These are phyloP conservation scores for Candoia aspera DNA, from an alignment of 2,113 vertebrate species.

Conservation along the genomic window DNA sequence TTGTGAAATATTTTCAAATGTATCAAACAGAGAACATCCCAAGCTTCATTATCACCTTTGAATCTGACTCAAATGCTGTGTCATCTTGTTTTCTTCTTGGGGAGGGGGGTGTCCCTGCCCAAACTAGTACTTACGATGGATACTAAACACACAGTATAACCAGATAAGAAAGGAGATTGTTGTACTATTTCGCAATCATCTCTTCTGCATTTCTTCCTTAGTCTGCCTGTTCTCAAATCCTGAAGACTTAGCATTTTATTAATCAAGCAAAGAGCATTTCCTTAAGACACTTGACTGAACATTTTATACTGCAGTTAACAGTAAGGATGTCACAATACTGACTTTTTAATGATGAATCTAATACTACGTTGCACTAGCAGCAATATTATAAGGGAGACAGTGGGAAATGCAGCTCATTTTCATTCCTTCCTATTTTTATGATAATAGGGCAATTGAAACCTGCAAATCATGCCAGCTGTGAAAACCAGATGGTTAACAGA, in stretches of 20 bases:
- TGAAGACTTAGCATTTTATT: not conserved
- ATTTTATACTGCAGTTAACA: slow-evolving; percentile 15
- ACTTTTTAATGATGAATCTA: not conserved
- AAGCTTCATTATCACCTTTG: not conserved
- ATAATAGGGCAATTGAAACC: not conserved
- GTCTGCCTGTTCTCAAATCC: not conserved
- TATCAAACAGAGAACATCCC: not conserved
- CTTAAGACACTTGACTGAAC: slow-evolving; percentile 30
- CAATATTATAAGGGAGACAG: not conserved
- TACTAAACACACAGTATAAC: not conserved
- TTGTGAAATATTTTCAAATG: not conserved
- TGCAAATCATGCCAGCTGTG: not conserved
- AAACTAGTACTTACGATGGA: not conserved
- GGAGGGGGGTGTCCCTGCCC: not conserved
- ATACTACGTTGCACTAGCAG: not conserved
- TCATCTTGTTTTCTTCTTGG: not conserved
- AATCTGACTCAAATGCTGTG: slow-evolving; percentile 10
- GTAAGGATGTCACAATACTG: slow-evolving; percentile 13
- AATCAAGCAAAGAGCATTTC: slow-evolving; percentile 12
- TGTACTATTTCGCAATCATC: not conserved
- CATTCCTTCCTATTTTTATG: not conserved
- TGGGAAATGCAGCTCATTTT: not conserved
- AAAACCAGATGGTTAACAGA: not conserved
- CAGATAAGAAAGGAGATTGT: not conserved
- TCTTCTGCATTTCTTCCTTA: not conserved